These are phyloP conservation scores for Syrista parreyssii DNA, from an alignment of 2,888 invertebrate genomes.

Conservation along the genomic window DNA sequence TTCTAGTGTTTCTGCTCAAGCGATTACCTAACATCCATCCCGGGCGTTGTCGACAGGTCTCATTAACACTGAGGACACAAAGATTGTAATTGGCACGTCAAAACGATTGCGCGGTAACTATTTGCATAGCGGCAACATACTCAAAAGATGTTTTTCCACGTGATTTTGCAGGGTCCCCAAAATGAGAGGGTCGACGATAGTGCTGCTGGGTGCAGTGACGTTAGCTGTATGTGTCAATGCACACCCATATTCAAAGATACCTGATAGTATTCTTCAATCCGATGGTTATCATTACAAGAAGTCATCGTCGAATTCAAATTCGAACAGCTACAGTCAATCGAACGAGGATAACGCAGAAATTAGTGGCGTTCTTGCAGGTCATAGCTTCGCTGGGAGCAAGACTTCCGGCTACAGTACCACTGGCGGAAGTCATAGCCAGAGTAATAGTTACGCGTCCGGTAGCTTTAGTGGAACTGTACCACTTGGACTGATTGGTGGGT, in stretches of 20 bases:
- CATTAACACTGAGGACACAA: background rate
- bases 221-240: constrained; percentile 34
- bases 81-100: background rate
- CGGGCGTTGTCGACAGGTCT: background rate
- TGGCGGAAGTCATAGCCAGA: constrained; percentile 29
- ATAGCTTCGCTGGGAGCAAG: constrained; percentile 27
- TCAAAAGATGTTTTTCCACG: background rate
- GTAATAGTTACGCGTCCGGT: constrained; percentile 28
- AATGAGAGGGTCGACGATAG: constrained; percentile 41
- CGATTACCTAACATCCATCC: background rate
- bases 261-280: constrained; percentile 23
- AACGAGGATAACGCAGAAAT: constrained; percentile 32
- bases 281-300: constrained; percentile 26
- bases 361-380: constrained; percentile 29
- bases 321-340: constrained; percentile 32
- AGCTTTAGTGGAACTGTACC: constrained; percentile 30
- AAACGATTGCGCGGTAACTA: background rate
- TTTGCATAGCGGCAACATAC: background rate
- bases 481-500: constrained; percentile 11
- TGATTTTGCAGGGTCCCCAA: constrained; percentile 32
- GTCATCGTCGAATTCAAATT: constrained; percentile 33
- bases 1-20: background rate
- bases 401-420: constrained; percentile 29
- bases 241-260: constrained; percentile 38
- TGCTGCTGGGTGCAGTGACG: constrained; percentile 41